Conservation (phyloP, 2,888 invertebrate genomes). For the Drosophila helvetica region DNA sequence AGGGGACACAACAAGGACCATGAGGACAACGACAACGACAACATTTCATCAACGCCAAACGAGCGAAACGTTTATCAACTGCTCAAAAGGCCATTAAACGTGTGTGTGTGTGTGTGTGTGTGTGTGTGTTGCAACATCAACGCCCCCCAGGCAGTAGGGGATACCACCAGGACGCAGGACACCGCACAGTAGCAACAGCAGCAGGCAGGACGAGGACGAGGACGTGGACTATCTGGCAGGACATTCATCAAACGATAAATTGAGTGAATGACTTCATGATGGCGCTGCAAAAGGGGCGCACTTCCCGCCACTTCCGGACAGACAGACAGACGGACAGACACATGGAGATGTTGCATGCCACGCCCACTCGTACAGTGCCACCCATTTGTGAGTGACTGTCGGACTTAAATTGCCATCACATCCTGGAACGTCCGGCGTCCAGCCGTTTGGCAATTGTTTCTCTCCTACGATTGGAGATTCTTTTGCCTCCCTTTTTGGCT, state of each 20-base stretch:
- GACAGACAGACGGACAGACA: conserved; percentile 36
- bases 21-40: conserved; percentile 49
- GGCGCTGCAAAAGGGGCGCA: conserved; percentile 74
- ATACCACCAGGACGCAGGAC: background rate
- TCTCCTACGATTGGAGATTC: conserved; percentile 55
- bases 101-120: conserved; percentile 58
- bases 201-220: conserved; percentile 39
- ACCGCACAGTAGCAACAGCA: conserved; percentile 16
- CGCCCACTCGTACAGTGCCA: conserved; percentile 33
- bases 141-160: conserved; percentile 36
- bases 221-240: conserved; percentile 74
- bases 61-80: conserved; percentile 83
- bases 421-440: conserved; percentile 55
- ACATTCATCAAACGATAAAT: conserved; percentile 84
- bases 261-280: conserved; percentile 84
- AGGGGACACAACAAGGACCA: conserved; percentile 22
- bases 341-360: conserved; percentile 61
- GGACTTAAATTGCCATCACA: conserved; percentile 81
- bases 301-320: conserved; percentile 62
- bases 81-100: conserved; percentile 84
- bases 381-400: conserved; percentile 67
- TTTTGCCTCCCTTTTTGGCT: conserved; percentile 45
- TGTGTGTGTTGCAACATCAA: conserved; percentile 63
- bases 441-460: conserved; percentile 53
- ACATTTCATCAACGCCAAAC: conserved; percentile 79